Evolutionary conservation across 2,888 invertebrate genomes (phyloP), one percentile per base, ranked within the genome.

Genomic region (Choreutis nemorana): DNA sequence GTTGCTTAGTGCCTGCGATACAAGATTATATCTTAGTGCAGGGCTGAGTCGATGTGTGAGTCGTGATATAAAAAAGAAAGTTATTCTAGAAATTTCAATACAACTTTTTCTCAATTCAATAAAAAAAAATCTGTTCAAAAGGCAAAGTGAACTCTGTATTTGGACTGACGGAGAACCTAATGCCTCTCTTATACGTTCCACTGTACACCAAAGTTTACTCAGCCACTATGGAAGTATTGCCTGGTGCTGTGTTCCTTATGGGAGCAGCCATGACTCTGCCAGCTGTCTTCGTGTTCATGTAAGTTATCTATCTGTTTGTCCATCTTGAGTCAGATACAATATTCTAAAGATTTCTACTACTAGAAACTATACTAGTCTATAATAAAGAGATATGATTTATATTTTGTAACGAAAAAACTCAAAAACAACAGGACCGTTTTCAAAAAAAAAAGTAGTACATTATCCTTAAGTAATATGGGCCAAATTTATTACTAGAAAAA

Each of bases 131-230:
- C 5, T 8, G 18, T 18, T 5, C 5, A 6, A 8, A 55, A 85
- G 85, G 85, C 9, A 85, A 85, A 65, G 80, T 86, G 4, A 85
- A 85, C 52, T 85, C 85, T 1, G 51, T 86, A 29, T 83, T 86
- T 40, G 84, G 85, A 1, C 79, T 85, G 2, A 82, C 83, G 34
- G 56, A 86, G 36, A 86, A 86, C 12, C 48, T 87, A 16, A 86
- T 86, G 82, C 87, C 87, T 1, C 55, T 87, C 25, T 63, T 87
- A 8, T 87, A 86, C 46, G 85, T 86, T 3, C 87, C 87, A 0
- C 73, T 87, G 66, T 87, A 87, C 56, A 86, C 84, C 29, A 81
- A 79, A 13, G 81, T 86, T 10, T 87, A 87, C 40, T 75, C 81
- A 1, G 81, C 83, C 2, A 87, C 87, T 1, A 82, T 87, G 71